Conservation (phyloP, 37 sponge, comb jelly and placozoan species). For the Lycopodina hypogea region DNA sequence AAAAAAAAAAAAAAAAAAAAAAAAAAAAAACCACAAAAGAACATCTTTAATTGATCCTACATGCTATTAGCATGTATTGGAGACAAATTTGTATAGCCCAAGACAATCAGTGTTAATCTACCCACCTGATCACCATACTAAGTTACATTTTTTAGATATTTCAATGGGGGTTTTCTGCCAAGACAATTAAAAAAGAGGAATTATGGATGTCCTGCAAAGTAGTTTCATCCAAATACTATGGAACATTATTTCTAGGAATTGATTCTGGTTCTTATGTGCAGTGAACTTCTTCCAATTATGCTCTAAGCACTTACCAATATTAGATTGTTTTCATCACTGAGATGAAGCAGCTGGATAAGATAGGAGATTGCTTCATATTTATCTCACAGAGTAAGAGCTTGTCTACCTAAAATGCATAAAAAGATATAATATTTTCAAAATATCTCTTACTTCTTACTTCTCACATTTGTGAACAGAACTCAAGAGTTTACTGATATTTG, state of each 20-base stretch:
- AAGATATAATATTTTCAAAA: constrained; percentile 62
- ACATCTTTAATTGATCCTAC: constrained; percentile 51
- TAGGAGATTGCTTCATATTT: too few relatives aligned
- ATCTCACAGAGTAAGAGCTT: too few relatives aligned
- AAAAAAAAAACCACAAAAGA: constrained; percentile 48
- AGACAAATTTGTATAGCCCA: constrained; percentile 54
- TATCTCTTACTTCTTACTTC: constrained; percentile 65
- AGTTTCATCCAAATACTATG: constrained; percentile 36
- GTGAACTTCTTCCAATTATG: constrained; percentile 42
- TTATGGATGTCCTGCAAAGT: constrained; percentile 33
- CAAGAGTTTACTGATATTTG: constrained; percentile 65
- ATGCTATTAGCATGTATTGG: constrained; percentile 55
- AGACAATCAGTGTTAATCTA: constrained; percentile 53
- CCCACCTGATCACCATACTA: constrained; percentile 57
- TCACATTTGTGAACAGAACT: constrained; percentile 51
- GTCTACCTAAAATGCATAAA: constrained; percentile 59
- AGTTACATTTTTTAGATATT: constrained; percentile 57
- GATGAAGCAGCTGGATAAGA: too few relatives aligned
- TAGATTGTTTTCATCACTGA: not conserved
- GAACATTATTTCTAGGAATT: constrained; percentile 75
- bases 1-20: too few relatives aligned
- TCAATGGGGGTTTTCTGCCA: constrained; percentile 58
- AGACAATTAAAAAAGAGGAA: constrained; percentile 56
- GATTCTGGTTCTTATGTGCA: constrained; percentile 66
- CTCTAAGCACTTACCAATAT: constrained; percentile 52